A percentile compares a stretch with the other conserved stretches of the same genome.
Evolutionary conservation across 2,888 invertebrate species (phyloP).

Genomic region (Plebejus anna): DNA sequence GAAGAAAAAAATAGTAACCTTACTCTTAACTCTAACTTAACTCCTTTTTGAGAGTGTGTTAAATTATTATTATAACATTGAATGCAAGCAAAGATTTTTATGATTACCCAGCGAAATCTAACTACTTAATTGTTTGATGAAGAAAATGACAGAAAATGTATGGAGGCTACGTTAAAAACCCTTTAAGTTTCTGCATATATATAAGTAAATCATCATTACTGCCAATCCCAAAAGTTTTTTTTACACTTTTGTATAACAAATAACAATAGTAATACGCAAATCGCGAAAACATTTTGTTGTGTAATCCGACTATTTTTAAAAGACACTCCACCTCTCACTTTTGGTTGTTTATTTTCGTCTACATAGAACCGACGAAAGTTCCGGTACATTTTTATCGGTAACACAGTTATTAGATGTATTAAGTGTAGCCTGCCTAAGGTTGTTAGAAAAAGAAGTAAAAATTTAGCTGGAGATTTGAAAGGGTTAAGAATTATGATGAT

Average conservation of each 20-base stretch:
- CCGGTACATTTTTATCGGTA: constrained; percentile 27
- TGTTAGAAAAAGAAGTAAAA: not conserved
- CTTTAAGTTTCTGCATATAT: no score
- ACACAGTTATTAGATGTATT: not conserved
- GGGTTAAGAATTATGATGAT: not conserved
- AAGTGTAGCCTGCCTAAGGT: constrained; percentile 9
- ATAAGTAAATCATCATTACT: no score
- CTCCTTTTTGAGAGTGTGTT: no score
- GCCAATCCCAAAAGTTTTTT: not conserved
- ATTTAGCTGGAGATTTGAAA: not conserved
- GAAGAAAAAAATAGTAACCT: no score
- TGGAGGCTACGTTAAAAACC: no score
- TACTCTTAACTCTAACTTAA: no score
- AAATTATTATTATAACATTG: no score
- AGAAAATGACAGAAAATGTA: no score
- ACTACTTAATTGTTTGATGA: no score
- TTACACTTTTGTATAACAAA: constrained; percentile 20
- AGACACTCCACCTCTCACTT: constrained; percentile 31
- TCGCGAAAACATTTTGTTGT: constrained; percentile 22
- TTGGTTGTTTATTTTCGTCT: constrained; percentile 23
- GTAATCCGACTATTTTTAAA: constrained; percentile 28
- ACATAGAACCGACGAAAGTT: constrained; percentile 27
- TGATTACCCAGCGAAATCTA: no score
- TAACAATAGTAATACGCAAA: constrained; percentile 23
- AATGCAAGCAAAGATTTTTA: no score